Percentiles rank a stretch among this genome's conserved stretches.
These are phyloP conservation scores for Coptodon rendalli DNA, from an alignment of 2,113 vertebrate genomes.

Conservation along the genomic window DNA sequence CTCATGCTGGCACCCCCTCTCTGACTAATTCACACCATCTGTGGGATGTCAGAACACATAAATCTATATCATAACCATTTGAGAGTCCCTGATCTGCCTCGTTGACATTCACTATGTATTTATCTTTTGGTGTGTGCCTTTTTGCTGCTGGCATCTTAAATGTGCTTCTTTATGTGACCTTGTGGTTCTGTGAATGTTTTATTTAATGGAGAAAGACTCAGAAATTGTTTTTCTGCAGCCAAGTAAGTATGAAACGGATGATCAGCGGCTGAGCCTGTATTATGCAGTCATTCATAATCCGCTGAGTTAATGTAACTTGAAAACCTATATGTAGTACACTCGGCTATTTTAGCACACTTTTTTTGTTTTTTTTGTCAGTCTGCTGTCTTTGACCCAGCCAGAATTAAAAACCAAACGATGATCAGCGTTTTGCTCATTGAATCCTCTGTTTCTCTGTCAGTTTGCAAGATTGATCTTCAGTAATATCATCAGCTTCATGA, in stretches of 20 bases:
- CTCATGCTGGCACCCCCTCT: slow-evolving; percentile 46
- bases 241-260: not conserved
- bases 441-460: not conserved
- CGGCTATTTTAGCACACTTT: not conserved
- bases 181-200: not conserved
- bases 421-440: not conserved
- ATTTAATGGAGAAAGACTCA: not conserved
- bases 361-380: not conserved
- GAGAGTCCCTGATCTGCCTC: slow-evolving; percentile 10
- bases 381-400: not conserved
- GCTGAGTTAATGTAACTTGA: not conserved
- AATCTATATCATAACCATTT: slow-evolving; percentile 55
- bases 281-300: slow-evolving; percentile 19
- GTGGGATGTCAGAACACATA: slow-evolving; percentile 57
- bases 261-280: slow-evolving; percentile 1
- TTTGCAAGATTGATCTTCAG: not conserved
- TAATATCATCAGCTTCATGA: not conserved
- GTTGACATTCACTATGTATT: slow-evolving; percentile 15
- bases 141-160: not conserved
- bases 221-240: slow-evolving; percentile 3
- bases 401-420: not conserved
- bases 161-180: not conserved
- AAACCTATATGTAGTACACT: not conserved
- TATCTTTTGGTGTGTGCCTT: not conserved
- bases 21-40: slow-evolving; percentile 66